Evolutionary conservation across 2,797 vertebrate species (phyloP).

Genomic region (Lithobates sylvaticus): DNA sequence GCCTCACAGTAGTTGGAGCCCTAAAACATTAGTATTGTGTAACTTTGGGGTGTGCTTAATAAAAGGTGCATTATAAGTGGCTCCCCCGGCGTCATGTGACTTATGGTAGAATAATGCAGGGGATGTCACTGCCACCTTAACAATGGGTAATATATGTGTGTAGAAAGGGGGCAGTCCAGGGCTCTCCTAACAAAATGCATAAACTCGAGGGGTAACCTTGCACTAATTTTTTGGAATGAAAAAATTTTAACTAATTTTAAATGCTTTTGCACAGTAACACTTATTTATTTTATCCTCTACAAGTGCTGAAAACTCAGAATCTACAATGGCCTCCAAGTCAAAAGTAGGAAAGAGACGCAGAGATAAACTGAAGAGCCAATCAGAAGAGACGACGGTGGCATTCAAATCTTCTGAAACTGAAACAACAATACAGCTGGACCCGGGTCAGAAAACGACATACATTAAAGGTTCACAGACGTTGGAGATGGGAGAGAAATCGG

Average conservation of each 20-base stretch:
- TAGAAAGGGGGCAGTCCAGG: no score
- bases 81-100: no score
- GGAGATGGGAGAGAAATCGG: neutral
- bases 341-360: conserved; percentile 76
- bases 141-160: no score
- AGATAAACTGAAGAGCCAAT: conserved; percentile 67
- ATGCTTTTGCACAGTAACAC: no score
- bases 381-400: neutral
- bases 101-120: no score
- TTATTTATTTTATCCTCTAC: conserved; percentile 38
- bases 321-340: conserved; percentile 61
- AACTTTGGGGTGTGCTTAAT: no score
- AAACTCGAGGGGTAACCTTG: neutral
- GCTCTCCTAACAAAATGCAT: no score
- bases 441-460: neutral
- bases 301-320: conserved; percentile 66
- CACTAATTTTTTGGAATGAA: neutral
- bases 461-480: neutral
- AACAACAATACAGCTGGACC: neutral
- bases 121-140: no score
- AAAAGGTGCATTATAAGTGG: no score
- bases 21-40: no score
- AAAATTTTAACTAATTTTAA: no score
- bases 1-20: no score
- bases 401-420: neutral